A percentile compares a stretch with the other conserved stretches of the same genome.
phyloP scores from a whole-genome alignment of 1,140 invertebrate species.

The Temnothorax curvispinosus region DNA sequence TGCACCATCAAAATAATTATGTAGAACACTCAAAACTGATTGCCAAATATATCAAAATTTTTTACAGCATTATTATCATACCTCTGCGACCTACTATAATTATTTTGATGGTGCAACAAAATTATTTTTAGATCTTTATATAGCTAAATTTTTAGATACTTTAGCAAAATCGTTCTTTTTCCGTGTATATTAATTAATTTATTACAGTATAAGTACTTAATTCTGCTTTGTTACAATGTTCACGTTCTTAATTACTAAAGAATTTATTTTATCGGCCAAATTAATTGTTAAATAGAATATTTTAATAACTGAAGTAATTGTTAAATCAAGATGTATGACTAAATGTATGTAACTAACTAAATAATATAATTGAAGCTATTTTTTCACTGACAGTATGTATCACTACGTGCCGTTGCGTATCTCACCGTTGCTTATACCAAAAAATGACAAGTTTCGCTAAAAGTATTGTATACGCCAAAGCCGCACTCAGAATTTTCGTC shows the following conservation, averaged over 20 bases:
- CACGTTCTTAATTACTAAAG: neutral
- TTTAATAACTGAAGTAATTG: neutral
- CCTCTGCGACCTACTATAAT: no score
- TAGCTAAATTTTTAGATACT: no score
- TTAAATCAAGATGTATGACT: neutral
- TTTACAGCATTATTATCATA: no score
- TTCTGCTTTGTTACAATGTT: neutral
- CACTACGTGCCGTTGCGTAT: neutral
- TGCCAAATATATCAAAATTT: no score
- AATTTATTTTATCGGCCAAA: neutral
- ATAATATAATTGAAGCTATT: neutral
- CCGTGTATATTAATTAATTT: neutral
- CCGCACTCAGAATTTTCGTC: neutral
- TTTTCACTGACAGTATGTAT: neutral
- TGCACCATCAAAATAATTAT: no score
- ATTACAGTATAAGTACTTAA: neutral
- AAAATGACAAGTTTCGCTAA: constrained; percentile 16
- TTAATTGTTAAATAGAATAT: no score
- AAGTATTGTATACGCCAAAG: neutral
- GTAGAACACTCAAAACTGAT: no score
- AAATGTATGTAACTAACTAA: neutral
- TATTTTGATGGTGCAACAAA: no score
- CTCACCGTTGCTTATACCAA: constrained; percentile 38
- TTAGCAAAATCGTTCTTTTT: no score
- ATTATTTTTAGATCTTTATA: no score